Evolutionary conservation across 2,888 invertebrate genomes (phyloP).

Genomic region (Danaus chrysippus): DNA sequence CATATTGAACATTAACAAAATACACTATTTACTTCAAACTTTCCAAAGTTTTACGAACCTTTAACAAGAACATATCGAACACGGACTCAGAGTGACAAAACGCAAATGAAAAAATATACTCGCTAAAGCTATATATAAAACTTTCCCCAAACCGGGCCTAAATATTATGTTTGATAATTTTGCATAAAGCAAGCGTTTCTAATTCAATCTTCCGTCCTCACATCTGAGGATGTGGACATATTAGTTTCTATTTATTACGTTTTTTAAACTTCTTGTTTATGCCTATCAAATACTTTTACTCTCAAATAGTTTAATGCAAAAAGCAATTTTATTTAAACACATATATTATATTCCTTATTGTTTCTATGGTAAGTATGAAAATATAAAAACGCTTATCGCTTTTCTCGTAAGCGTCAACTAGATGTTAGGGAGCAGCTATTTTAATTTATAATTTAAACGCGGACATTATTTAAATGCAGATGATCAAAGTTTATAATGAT

Average conservation of each 20-base stretch:
- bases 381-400: not conserved
- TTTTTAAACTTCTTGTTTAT: not conserved
- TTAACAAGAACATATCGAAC: constrained; percentile 40
- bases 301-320: too few species aligned
- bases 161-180: constrained; percentile 47
- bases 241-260: constrained; percentile 1
- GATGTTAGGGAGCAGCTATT: constrained; percentile 22
- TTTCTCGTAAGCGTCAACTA: not conserved
- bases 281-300: too few species aligned
- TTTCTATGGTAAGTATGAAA: not conserved
- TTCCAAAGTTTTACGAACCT: constrained; percentile 43
- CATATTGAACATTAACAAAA: constrained; percentile 5
- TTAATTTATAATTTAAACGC: constrained; percentile 14
- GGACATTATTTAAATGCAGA: constrained; percentile 6
- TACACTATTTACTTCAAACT: not conserved
- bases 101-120: constrained; percentile 41
- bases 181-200: constrained; percentile 47
- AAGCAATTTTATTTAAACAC: too few species aligned
- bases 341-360: too few species aligned
- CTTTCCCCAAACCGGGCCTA: constrained; percentile 47
- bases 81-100: constrained; percentile 32
- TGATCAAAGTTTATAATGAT: not conserved
- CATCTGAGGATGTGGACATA: constrained; percentile 13
- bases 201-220: constrained; percentile 43
- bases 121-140: constrained; percentile 52